These are phyloP conservation scores for Odontomyia ornata DNA, from an alignment of 2,888 invertebrate species.

Conservation along the genomic window DNA sequence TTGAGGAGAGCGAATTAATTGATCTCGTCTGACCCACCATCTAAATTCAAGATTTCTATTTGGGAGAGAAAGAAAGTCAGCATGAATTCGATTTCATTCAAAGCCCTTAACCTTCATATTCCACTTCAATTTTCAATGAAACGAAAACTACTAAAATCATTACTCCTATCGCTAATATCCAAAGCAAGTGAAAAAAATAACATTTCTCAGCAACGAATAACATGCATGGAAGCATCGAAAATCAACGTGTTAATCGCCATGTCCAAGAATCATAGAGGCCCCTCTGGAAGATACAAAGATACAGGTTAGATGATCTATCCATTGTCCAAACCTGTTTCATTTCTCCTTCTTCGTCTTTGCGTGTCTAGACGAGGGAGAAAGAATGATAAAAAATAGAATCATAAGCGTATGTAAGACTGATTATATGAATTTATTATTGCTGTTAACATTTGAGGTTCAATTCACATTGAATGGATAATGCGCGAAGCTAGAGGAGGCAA, in stretches of 20 bases:
- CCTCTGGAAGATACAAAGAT: neutral
- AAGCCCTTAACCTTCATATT: neutral
- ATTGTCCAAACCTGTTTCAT: constrained; percentile 11
- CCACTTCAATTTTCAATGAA: too few species aligned
- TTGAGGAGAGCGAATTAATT: too few species aligned
- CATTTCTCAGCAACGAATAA: too few species aligned
- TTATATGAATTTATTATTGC: constrained; percentile 16
- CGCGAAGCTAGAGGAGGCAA: neutral
- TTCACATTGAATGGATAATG: neutral
- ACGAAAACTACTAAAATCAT: too few species aligned
- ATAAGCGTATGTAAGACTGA: constrained; percentile 18
- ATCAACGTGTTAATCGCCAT: neutral
- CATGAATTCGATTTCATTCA: neutral
- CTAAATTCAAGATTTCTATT: too few species aligned
- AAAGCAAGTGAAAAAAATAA: too few species aligned
- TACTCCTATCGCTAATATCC: too few species aligned
- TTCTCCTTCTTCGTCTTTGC: too few species aligned
- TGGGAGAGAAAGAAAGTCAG: too few species aligned
- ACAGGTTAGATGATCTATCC: neutral
- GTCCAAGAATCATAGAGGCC: neutral
- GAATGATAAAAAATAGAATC: neutral
- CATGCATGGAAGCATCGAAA: neutral
- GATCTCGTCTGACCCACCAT: too few species aligned
- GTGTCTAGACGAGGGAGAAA: too few species aligned
- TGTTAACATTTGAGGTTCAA: neutral